Conservation (phyloP, 2,113 vertebrate species). For the Archocentrus centrarchus region DNA sequence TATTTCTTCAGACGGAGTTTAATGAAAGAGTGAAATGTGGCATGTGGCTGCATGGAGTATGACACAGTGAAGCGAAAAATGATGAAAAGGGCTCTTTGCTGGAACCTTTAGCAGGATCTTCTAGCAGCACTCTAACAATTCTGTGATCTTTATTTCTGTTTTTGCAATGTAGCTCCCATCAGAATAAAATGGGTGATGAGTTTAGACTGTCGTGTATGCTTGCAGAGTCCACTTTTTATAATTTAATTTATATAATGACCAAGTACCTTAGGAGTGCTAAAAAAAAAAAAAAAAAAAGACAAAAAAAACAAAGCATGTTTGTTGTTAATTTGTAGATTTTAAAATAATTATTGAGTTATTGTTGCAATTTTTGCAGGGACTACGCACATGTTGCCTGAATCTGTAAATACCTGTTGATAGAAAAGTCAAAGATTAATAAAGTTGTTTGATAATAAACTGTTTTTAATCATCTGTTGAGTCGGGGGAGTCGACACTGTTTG, state of each 20-base stretch:
- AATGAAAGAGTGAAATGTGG: slow-evolving; percentile 5
- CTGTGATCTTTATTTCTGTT: not conserved
- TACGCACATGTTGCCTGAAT: slow-evolving; percentile 52
- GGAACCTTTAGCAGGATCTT: not conserved
- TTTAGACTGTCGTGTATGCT: slow-evolving; percentile 29
- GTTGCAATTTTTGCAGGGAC: slow-evolving; percentile 45
- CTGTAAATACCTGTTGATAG: slow-evolving; percentile 80
- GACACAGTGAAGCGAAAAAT: slow-evolving; percentile 42
- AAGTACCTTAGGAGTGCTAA: slow-evolving; percentile 55
- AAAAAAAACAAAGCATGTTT: slow-evolving; percentile 63
- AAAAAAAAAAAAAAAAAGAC: slow-evolving; percentile 39
- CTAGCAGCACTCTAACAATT: slow-evolving; percentile 6
- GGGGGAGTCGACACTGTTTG: slow-evolving; percentile 44
- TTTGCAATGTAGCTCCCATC: slow-evolving; percentile 22
- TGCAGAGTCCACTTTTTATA: slow-evolving; percentile 40
- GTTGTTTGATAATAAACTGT: slow-evolving; percentile 61
- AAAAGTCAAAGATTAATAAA: slow-evolving; percentile 68
- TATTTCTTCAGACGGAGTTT: slow-evolving; percentile 15
- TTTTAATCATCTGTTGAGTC: slow-evolving; percentile 11
- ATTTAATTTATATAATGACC: slow-evolving; percentile 72
- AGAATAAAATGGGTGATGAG: slow-evolving; percentile 30
- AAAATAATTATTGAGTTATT: slow-evolving; percentile 36
- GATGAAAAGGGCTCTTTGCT: slow-evolving; percentile 14
- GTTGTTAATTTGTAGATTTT: slow-evolving; percentile 61
- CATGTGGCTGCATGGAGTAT: slow-evolving; percentile 4